These are phyloP conservation scores for Nephrotoma appendiculata DNA, from an alignment of 2,888 invertebrate species.

Conservation along the genomic window DNA sequence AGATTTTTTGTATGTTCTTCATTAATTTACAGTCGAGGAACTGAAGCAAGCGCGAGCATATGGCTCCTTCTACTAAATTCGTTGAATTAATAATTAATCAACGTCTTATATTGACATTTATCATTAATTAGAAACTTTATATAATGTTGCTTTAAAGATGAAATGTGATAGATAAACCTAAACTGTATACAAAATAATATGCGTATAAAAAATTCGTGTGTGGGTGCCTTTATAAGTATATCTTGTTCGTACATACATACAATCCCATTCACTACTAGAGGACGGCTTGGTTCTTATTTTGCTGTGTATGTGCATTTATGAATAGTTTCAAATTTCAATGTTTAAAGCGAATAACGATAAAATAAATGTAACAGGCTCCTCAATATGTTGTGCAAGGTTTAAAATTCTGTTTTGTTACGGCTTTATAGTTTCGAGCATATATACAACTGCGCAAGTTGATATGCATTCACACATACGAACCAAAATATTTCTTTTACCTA, in stretches of 20 bases:
- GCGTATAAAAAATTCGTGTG: not conserved
- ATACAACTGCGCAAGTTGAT: not conserved
- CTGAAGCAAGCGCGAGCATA: not conserved
- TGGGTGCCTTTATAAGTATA: not conserved
- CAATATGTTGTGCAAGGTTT: not conserved
- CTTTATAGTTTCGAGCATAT: not conserved
- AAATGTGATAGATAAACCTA: not conserved
- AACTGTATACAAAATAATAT: not conserved
- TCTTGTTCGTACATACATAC: not conserved
- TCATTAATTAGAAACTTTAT: not conserved
- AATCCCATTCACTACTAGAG: not conserved
- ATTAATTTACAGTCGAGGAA: not conserved
- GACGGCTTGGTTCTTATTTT: not conserved
- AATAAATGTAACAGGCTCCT: not conserved
- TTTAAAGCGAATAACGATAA: not conserved
- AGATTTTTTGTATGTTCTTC: not conserved
- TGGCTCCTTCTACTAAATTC: not conserved
- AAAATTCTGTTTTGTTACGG: not conserved
- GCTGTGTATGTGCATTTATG: not conserved
- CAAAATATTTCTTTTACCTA: not conserved
- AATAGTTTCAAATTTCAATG: not conserved
- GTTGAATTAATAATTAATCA: not conserved
- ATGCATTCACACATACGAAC: not conserved
- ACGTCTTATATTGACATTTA: not conserved
- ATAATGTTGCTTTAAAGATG: not conserved